These are phyloP conservation scores for Anarrhichthys ocellatus DNA, from an alignment of 2,113 vertebrate genomes.

Conservation along the genomic window DNA sequence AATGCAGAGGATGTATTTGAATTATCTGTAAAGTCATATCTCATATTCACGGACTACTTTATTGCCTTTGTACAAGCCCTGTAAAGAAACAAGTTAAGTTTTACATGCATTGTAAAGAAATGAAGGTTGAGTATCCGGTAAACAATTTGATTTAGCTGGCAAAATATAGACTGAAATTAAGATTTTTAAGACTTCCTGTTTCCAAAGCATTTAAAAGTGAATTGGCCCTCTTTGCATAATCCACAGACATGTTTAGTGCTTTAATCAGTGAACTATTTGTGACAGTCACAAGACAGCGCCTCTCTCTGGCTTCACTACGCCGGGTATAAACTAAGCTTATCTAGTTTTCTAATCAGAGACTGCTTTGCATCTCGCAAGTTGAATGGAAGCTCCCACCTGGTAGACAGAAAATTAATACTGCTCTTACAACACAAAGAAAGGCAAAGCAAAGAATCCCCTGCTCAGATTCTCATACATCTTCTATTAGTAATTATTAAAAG, in stretches of 20 bases:
- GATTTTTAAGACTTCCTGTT: too few species aligned
- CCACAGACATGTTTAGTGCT: too few species aligned
- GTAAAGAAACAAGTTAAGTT: background rate
- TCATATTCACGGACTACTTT: background rate
- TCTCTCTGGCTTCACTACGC: background rate
- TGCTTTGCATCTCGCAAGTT: background rate
- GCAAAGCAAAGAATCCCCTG: background rate
- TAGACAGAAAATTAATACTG: background rate
- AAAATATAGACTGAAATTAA: too few species aligned
- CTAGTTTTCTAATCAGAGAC: background rate
- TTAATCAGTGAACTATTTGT: too few species aligned
- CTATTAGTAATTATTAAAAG: background rate
- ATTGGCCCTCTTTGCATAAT: too few species aligned
- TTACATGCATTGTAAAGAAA: background rate
- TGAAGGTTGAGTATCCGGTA: too few species aligned
- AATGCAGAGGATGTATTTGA: background rate
- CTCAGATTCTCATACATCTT: background rate
- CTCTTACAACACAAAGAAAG: background rate
- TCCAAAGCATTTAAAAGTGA: too few species aligned
- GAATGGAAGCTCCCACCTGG: background rate
- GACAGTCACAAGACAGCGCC: too few species aligned
- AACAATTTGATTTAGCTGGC: too few species aligned
- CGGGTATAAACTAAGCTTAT: background rate
- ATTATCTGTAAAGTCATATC: background rate
- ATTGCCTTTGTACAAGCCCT: background rate